Percentiles rank a stretch among this genome's conserved stretches.
Evolutionary conservation across 37 sponge, comb jelly and placozoan species (phyloP).

Genomic region (Theonella swinhoei): DNA sequence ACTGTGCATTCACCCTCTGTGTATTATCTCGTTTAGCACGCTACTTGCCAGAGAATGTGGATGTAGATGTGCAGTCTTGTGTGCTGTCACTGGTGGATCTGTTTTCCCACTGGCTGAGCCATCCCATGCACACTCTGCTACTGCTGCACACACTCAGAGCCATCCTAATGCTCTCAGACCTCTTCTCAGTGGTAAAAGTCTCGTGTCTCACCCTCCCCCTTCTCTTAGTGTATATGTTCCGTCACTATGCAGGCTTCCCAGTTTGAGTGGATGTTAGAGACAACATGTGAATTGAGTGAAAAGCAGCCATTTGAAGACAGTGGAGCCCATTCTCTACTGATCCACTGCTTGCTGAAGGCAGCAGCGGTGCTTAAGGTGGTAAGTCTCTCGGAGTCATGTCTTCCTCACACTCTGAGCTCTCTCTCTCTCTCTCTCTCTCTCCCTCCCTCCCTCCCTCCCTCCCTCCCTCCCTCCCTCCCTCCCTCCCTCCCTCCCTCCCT

Average conservation of each 20-base stretch:
- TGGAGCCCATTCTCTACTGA: slow-evolving; percentile 5
- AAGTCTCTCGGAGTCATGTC: neutral
- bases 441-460: too few relatives aligned
- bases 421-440: too few relatives aligned
- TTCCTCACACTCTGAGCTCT: neutral
- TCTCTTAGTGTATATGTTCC: neutral
- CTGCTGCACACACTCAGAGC: slow-evolving; percentile 32
- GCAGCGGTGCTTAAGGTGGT: slow-evolving; percentile 69
- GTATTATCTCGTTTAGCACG: neutral
- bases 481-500: too few relatives aligned
- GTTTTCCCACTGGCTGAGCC: slow-evolving; percentile 38
- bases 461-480: too few relatives aligned
- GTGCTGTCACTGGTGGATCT: slow-evolving; percentile 60
- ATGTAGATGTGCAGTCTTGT: slow-evolving; percentile 68
- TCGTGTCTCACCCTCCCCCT: neutral
- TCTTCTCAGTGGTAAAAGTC: slow-evolving; percentile 31
- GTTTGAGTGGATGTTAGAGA: slow-evolving; percentile 76
- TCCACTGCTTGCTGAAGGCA: slow-evolving; percentile 58
- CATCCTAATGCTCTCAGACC: slow-evolving; percentile 53
- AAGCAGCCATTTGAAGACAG: slow-evolving; percentile 56
- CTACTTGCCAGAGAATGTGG: slow-evolving; percentile 16
- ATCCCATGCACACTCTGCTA: slow-evolving; percentile 43
- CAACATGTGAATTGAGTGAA: slow-evolving; percentile 40
- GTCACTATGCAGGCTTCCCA: slow-evolving; percentile 33
- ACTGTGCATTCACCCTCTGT: too few relatives aligned